Evolutionary conservation across 2,113 vertebrate genomes (phyloP).

Genomic region (Paramisgurnus dabryanus): DNA sequence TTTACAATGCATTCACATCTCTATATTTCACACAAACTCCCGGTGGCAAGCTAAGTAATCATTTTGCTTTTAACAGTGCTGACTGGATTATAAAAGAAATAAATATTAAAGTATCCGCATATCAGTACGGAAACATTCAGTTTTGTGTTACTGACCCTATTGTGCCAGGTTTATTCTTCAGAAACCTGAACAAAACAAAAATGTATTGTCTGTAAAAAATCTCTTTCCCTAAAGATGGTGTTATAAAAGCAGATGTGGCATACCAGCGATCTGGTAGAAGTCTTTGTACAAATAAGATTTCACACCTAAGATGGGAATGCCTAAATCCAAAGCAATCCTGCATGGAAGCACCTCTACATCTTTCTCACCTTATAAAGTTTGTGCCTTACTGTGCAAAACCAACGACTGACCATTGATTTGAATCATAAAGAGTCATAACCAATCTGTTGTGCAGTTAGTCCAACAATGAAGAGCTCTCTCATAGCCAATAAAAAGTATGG

Average conservation of each 20-base stretch:
- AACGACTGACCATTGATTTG: slow-evolving; percentile 1
- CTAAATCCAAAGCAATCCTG: slow-evolving; percentile 43
- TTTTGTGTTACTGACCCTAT: neutral
- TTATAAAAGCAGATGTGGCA: neutral
- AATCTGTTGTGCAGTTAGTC: slow-evolving; percentile 15
- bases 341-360: slow-evolving; percentile 24
- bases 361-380: neutral
- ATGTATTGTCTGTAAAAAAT: neutral
- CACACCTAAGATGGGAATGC: slow-evolving; percentile 49
- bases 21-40: slow-evolving; percentile 1
- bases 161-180: neutral
- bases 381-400: neutral
- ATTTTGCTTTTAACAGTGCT: neutral
- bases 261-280: slow-evolving; percentile 22
- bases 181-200: neutral
- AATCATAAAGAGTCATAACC: slow-evolving; percentile 20
- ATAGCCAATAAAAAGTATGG: slow-evolving; percentile 44
- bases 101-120: neutral
- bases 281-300: slow-evolving; percentile 54
- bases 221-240: slow-evolving; percentile 8
- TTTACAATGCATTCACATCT: neutral
- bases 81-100: neutral
- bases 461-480: slow-evolving; percentile 30
- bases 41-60: neutral
- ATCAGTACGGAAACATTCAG: neutral